These are phyloP conservation scores for Cygnus buccinator DNA, from an alignment of 2,113 vertebrate genomes.

Conservation along the genomic window DNA sequence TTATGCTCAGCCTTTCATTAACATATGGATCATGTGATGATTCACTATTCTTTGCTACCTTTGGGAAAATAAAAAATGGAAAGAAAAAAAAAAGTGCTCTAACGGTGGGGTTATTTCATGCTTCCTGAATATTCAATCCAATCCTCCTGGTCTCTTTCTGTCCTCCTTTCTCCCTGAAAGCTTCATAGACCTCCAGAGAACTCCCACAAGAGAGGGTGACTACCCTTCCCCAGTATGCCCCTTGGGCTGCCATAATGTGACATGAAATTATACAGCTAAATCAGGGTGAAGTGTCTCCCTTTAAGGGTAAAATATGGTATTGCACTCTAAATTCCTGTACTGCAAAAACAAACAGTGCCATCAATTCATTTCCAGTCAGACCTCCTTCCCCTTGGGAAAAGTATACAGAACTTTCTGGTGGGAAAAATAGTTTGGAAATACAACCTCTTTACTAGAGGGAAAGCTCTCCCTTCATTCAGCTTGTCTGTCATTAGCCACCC, in stretches of 20 bases:
- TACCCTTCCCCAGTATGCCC: not conserved
- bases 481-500: slow-evolving; percentile 29
- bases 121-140: slow-evolving; percentile 53
- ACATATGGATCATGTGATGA: slow-evolving; percentile 19
- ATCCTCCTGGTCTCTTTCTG: slow-evolving; percentile 72
- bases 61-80: slow-evolving; percentile 2
- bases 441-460: slow-evolving; percentile 29
- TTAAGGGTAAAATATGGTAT: slow-evolving; percentile 57
- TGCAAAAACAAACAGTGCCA: slow-evolving; percentile 71
- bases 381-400: slow-evolving; percentile 59
- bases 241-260: not conserved
- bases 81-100: not conserved
- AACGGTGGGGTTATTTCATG: slow-evolving; percentile 37
- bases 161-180: slow-evolving; percentile 58
- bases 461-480: slow-evolving; percentile 31
- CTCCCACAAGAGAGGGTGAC: slow-evolving; percentile 8
- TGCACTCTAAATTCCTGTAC: slow-evolving; percentile 50
- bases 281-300: not conserved
- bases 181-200: slow-evolving; percentile 40
- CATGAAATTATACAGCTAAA: not conserved
- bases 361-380: slow-evolving; percentile 61
- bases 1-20: slow-evolving; percentile 60
- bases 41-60: slow-evolving; percentile 12
- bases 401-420: slow-evolving; percentile 66
- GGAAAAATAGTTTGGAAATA: slow-evolving; percentile 62